Base-by-base conservation (phyloP, 2,113 vertebrate species). In the Poicephalus gulielmi region DNA sequence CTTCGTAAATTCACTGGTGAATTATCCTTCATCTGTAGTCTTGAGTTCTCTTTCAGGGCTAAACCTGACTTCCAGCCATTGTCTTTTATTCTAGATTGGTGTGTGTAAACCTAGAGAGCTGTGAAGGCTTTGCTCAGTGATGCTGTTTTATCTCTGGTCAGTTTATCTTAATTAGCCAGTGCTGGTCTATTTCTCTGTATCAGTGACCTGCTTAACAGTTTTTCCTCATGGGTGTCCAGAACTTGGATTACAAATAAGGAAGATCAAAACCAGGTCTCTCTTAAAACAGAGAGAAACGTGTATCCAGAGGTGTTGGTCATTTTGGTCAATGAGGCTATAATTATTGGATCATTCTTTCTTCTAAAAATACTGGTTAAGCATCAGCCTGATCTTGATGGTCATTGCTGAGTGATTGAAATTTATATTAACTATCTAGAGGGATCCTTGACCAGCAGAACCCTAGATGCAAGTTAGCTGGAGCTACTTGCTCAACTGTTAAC, bases 281-380 rank as follows among this genome's bases (percentile, higher is more conserved):
- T 35, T 64, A 74, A 90, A 82, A 28, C 43, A 60, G 60, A 13
- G 25, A 76, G 71, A 57, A 6, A 7, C 6, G 1, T 0, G 0
- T 57, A 7, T 49, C 22, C 27, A 50, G 50, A 39, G 20, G 35
- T 43, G 31, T 9, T 3, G 2, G 4, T 60, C 68, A 17, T 64
- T 92, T 83, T 57, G 7, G 10, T 76, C 11, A 15, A 4, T 52
- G n/a, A 28, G 23, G 10, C 49, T 83, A 0, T 44, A 57, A 70
- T 62, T 47, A 49, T 5, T 57, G 9, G 13, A 13, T 74, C 4
- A 2, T 37, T 83, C 4, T 63, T 81, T 85, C 10, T 78, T 74
- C 31, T 23, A 3, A 62, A 73, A 88, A 55, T 47, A 10, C 22
- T 35, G 23, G 6, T 67, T 59, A 64, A 64, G 13, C 3, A 5